These are phyloP conservation scores for Melanophora roralis DNA, from an alignment of 2,888 invertebrate species.

Conservation along the genomic window DNA sequence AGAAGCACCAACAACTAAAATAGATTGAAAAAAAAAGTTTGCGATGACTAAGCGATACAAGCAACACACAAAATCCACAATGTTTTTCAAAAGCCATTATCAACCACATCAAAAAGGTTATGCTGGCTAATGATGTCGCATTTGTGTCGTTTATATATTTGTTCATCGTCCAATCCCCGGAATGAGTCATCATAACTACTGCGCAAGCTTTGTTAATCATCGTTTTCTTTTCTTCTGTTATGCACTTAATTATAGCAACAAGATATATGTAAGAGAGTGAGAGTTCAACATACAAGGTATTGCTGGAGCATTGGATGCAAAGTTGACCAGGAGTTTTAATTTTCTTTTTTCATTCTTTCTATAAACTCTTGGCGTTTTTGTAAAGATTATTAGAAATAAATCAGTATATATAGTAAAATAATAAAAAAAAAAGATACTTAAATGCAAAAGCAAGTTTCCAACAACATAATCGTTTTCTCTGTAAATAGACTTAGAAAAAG, in stretches of 20 bases:
- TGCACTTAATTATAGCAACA: slow-evolving; percentile 9
- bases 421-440: slow-evolving; percentile 50
- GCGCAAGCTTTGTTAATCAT: slow-evolving; percentile 13
- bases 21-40: slow-evolving; percentile 9
- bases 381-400: slow-evolving; percentile 30
- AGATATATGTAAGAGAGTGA: not conserved
- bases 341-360: slow-evolving; percentile 34
- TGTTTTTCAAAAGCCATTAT: slow-evolving; percentile 35
- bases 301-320: not conserved
- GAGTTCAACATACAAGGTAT: slow-evolving; percentile 12
- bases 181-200: slow-evolving; percentile 43
- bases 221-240: not conserved
- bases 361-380: slow-evolving; percentile 12
- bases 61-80: slow-evolving; percentile 46
- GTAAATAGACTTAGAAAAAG: slow-evolving; percentile 61
- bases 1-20: slow-evolving; percentile 27
- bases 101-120: not conserved
- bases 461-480: slow-evolving; percentile 61
- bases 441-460: slow-evolving; percentile 62
- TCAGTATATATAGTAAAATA: slow-evolving; percentile 7
- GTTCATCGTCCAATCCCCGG: slow-evolving; percentile 51
- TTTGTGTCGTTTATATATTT: slow-evolving; percentile 31
- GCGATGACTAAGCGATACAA: slow-evolving; percentile 37
- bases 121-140: slow-evolving; percentile 35
- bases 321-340: not conserved